Evolutionary conservation across 2,113 vertebrate species (phyloP).

Genomic region (Todiramphus saurophagus): DNA sequence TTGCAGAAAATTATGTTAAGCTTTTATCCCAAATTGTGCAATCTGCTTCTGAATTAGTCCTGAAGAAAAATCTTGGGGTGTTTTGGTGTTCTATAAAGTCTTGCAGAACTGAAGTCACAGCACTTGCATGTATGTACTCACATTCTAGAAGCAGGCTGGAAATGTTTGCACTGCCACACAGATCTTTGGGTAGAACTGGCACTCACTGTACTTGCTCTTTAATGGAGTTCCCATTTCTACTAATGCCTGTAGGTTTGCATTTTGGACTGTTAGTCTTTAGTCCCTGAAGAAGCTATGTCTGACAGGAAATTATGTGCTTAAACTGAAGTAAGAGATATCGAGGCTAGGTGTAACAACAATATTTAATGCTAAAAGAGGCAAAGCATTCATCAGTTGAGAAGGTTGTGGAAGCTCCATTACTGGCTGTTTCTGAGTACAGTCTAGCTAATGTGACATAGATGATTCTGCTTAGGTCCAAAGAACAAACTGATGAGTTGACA

Average conservation of each 20-base stretch:
- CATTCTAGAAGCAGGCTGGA: not conserved
- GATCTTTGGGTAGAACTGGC: not conserved
- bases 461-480: not conserved
- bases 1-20: not conserved
- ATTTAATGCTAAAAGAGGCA: not conserved
- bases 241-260: not conserved
- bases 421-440: not conserved
- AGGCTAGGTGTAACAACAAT: not conserved
- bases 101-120: not conserved
- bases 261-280: not conserved
- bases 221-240: not conserved
- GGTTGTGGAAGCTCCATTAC: not conserved
- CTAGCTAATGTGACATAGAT: not conserved
- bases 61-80: not conserved
- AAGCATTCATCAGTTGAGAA: not conserved
- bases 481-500: accelerated
- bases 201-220: not conserved
- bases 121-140: too few relatives aligned
- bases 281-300: not conserved
- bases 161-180: not conserved
- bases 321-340: not conserved
- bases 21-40: not conserved
- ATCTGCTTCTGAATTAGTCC: not conserved
- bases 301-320: not conserved
- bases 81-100: not conserved